These are phyloP conservation scores for Venustaconcha ellipsiformis DNA, from an alignment of 1,140 invertebrate species.

Conservation along the genomic window DNA sequence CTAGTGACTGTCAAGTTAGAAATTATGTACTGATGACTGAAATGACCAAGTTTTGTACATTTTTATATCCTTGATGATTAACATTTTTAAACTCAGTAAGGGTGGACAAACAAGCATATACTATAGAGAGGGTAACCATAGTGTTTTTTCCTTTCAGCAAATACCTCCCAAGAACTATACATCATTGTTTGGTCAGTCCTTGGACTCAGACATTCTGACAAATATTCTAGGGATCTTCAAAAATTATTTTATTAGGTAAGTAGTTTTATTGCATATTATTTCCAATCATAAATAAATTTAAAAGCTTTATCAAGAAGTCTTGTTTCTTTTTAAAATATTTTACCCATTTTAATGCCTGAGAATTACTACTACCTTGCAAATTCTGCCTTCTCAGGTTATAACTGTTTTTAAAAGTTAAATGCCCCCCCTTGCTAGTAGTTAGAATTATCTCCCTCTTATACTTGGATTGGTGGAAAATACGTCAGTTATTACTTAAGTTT, in stretches of 20 bases:
- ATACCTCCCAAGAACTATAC: slow-evolving; percentile 50
- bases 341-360: too few relatives aligned
- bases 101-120: neutral
- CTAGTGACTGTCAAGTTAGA: too few relatives aligned
- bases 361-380: too few relatives aligned
- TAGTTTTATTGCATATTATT: slow-evolving; percentile 7
- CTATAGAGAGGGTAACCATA: slow-evolving; percentile 1
- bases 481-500: too few relatives aligned
- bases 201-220: slow-evolving; percentile 65
- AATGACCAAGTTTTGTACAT: neutral
- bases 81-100: neutral
- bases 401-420: too few relatives aligned
- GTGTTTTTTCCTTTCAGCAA: slow-evolving; percentile 42
- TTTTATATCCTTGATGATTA: neutral
- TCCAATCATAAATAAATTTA: neutral
- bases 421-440: too few relatives aligned
- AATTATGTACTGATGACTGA: too few relatives aligned
- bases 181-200: slow-evolving; percentile 61
- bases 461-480: too few relatives aligned
- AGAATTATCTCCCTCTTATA: too few relatives aligned
- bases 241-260: slow-evolving; percentile 50
- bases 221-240: slow-evolving; percentile 57
- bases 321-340: too few relatives aligned
- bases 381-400: too few relatives aligned
- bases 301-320: neutral